A percentile compares a stretch with the other conserved stretches of the same genome.
Evolutionary conservation across 2,888 invertebrate genomes (phyloP).

Genomic region (Pelosia muscerda): DNA sequence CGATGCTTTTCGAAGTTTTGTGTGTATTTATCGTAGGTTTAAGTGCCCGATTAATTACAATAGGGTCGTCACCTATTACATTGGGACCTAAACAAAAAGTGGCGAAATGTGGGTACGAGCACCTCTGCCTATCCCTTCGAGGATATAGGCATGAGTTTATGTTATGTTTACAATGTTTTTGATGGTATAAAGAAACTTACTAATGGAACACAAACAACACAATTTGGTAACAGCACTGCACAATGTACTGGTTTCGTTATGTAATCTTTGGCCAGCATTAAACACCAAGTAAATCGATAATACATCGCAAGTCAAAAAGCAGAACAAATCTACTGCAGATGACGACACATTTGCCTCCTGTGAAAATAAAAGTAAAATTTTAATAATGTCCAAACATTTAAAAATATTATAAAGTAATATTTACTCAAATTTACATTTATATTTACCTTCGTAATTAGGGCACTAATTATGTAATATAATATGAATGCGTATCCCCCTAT

Average conservation of each 20-base stretch:
- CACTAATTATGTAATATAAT: not conserved
- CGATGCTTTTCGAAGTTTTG: too few relatives aligned
- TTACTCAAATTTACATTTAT: not conserved
- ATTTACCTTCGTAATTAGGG: not conserved
- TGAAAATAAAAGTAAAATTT: not conserved
- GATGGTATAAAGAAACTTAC: too few relatives aligned
- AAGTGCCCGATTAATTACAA: too few relatives aligned
- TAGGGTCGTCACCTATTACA: too few relatives aligned
- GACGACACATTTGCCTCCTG: not conserved
- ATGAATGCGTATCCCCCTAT: not conserved
- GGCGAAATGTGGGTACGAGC: too few relatives aligned
- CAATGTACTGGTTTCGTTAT: not conserved
- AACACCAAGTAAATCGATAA: slow-evolving; percentile 9
- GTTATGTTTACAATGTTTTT: too few relatives aligned
- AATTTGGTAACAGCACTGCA: not conserved
- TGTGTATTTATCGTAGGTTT: too few relatives aligned
- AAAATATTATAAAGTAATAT: too few relatives aligned
- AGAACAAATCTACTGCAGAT: not conserved
- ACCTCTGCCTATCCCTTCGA: too few relatives aligned
- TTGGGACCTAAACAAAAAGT: too few relatives aligned
- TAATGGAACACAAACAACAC: not conserved
- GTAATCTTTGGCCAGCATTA: slow-evolving; percentile 10
- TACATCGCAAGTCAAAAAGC: not conserved
- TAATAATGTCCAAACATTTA: not conserved
- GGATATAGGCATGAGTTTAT: too few relatives aligned